phyloP scores from a whole-genome alignment of 2,888 invertebrate genomes.

The Auanema sp. region DNA sequence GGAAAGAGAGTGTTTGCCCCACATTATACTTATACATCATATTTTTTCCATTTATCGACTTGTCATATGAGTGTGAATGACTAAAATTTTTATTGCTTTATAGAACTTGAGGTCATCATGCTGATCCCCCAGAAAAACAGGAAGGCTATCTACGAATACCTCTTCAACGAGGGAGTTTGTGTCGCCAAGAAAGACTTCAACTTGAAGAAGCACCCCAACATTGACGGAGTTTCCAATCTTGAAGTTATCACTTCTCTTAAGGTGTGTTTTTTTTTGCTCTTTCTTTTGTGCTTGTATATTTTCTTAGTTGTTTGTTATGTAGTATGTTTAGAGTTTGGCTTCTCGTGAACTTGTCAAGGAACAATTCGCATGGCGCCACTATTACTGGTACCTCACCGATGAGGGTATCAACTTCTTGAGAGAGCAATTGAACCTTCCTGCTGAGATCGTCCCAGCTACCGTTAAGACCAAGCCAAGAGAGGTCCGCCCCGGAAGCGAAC shows the following conservation, averaged over 20 bases:
- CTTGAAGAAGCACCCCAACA: conserved; percentile 93
- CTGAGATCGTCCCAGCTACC: conserved; percentile 97
- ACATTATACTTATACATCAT: too few species aligned
- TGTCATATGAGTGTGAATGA: too few species aligned
- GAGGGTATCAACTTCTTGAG: conserved; percentile 95
- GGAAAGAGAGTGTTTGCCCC: too few species aligned
- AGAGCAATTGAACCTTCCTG: conserved; percentile 90
- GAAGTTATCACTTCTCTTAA: conserved; percentile 98
- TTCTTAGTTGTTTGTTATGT: background rate
- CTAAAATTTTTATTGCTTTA: conserved; percentile 9
- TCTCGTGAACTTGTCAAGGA: conserved; percentile 96
- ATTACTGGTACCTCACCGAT: conserved; percentile 98
- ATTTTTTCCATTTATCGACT: too few species aligned
- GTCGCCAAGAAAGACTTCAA: conserved; percentile 98
- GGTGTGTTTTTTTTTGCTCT: conserved; percentile 66
- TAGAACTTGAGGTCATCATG: conserved; percentile 75
- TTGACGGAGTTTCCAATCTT: conserved; percentile 91
- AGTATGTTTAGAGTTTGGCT: conserved; percentile 72
- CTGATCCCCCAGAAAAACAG: conserved; percentile 99
- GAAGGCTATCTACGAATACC: conserved; percentile 90
- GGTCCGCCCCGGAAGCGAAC: conserved; percentile 58
- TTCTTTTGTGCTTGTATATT: background rate
- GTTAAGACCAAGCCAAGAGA: conserved; percentile 80
- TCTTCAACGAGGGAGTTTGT: conserved; percentile 85
- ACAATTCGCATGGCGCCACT: conserved; percentile 99